Conservation (phyloP, 2,113 vertebrate species). For the Struthio camelus region DNA sequence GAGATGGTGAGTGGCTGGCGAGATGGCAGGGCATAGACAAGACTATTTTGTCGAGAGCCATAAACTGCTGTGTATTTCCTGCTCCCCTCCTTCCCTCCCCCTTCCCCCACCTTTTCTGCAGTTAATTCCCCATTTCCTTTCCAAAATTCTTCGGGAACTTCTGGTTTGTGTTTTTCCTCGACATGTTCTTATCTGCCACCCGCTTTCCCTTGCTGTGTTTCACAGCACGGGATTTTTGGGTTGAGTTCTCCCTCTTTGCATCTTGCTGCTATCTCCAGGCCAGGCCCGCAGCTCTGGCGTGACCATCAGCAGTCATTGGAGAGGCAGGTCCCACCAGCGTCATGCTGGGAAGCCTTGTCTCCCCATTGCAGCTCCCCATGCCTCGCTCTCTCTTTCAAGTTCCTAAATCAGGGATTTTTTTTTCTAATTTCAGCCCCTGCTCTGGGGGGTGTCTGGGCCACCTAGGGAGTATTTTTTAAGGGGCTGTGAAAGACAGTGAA, state of each 20-base stretch:
- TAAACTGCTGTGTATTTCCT: neutral
- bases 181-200: constrained; percentile 53
- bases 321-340: neutral
- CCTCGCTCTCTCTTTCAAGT: neutral
- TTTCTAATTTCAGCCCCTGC: neutral
- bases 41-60: neutral
- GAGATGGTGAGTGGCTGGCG: accelerated
- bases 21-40: neutral
- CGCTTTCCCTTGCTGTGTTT: neutral
- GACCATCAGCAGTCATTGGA: neutral
- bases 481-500: neutral
- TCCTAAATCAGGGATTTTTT: neutral
- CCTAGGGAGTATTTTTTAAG: neutral
- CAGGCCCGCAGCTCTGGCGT: neutral
- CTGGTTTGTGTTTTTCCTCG: constrained; percentile 63
- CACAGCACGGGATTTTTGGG: neutral
- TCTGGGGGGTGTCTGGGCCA: neutral
- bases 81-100: too few relatives aligned
- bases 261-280: neutral
- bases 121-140: constrained; percentile 64
- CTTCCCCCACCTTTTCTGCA: neutral
- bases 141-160: constrained; percentile 63
- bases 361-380: accelerated
- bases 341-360: neutral
- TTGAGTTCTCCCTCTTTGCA: neutral